Conservation (phyloP, 2,797 vertebrate genomes). For the Orientallactaga sibirica region DNA sequence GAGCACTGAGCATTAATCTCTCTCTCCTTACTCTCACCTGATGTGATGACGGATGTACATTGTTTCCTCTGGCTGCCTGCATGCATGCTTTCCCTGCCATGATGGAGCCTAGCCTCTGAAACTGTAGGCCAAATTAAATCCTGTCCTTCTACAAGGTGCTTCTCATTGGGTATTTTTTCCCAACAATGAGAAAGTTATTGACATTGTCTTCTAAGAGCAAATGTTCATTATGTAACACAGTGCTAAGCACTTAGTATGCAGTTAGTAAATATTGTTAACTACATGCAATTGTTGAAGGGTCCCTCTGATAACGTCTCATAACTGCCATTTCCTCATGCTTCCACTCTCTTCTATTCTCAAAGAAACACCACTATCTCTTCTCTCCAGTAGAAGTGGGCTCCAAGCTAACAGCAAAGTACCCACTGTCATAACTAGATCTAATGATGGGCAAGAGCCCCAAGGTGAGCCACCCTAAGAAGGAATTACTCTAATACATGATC, state of each 20-base stretch:
- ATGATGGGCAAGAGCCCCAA: background rate
- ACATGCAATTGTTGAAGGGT: constrained; percentile 5
- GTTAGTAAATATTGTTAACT: constrained; percentile 9
- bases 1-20: no score
- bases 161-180: no score
- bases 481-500: background rate
- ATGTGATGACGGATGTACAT: no score
- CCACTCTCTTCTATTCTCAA: background rate
- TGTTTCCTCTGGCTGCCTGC: no score
- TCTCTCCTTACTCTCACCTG: no score
- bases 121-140: no score
- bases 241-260: background rate
- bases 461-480: background rate
- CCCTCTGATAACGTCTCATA: constrained; percentile 13
- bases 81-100: no score
- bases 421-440: background rate
- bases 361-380: background rate
- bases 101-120: no score
- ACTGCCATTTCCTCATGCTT: background rate
- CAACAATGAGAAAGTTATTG: no score
- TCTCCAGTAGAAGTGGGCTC: background rate
- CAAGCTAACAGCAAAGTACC: background rate
- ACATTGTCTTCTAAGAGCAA: background rate
- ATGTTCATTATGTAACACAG: background rate
- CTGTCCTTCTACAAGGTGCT: no score